These are phyloP conservation scores for Scrobipalpa costella DNA, from an alignment of 2,888 invertebrate species.

Conservation along the genomic window DNA sequence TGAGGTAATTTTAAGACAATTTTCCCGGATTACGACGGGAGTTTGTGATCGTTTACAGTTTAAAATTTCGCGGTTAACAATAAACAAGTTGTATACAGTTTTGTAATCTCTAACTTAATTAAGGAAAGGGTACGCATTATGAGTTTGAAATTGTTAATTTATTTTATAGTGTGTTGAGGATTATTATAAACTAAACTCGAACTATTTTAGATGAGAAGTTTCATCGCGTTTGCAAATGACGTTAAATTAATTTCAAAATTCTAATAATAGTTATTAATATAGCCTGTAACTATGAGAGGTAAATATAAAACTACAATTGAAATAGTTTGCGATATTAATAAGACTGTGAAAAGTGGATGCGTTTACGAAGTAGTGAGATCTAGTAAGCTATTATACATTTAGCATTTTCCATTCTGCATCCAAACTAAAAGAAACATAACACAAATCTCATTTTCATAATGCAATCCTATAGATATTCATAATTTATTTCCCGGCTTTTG, in stretches of 20 bases:
- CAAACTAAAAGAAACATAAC: no score
- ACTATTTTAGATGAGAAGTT: background rate
- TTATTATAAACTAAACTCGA: background rate
- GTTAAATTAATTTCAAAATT: background rate
- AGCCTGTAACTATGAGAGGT: no score
- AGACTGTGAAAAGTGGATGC: no score
- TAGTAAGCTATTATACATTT: no score
- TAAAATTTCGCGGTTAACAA: constrained; percentile 16
- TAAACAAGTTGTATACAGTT: constrained; percentile 14
- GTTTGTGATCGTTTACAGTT: constrained; percentile 8
- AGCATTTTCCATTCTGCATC: no score
- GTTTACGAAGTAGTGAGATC: no score
- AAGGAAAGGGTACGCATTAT: background rate
- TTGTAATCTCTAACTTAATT: constrained; percentile 14
- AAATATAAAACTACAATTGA: no score
- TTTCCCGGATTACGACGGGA: constrained; percentile 18
- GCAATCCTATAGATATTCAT: no score
- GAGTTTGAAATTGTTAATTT: background rate
- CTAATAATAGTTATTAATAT: no score
- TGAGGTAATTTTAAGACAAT: constrained; percentile 27
- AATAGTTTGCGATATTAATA: no score
- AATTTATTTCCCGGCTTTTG: no score
- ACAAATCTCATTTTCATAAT: no score
- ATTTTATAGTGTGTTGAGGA: background rate
- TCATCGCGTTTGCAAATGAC: background rate